Conservation (phyloP, 2,888 invertebrate genomes). For the Patella caerulea region DNA sequence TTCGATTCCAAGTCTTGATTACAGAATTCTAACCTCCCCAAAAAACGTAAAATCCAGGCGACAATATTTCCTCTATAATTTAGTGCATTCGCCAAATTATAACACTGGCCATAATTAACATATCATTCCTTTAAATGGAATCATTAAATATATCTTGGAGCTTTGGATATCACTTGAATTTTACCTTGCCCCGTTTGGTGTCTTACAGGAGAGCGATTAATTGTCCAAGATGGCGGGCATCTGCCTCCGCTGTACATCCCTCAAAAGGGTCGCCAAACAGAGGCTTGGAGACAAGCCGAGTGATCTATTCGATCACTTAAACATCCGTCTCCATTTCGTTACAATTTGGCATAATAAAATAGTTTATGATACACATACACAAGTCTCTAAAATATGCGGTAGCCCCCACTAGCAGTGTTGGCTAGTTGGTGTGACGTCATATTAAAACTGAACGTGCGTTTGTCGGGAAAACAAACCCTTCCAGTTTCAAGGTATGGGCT, state of each 20-base stretch:
- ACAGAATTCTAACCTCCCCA: too few species aligned
- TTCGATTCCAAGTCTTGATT: too few species aligned
- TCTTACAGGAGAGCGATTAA: slow-evolving; percentile 32
- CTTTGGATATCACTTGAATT: not conserved
- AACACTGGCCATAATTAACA: too few species aligned
- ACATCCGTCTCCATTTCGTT: not conserved
- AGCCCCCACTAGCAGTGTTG: not conserved
- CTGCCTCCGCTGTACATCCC: slow-evolving; percentile 56
- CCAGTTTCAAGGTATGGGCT: too few species aligned
- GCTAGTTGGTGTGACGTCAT: slow-evolving; percentile 7
- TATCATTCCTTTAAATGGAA: too few species aligned
- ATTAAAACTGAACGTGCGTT: not conserved
- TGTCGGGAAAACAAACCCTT: not conserved
- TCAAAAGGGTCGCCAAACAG: slow-evolving; percentile 26
- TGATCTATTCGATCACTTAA: not conserved
- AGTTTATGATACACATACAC: not conserved
- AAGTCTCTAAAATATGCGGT: not conserved
- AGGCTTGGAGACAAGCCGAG: not conserved
- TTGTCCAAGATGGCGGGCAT: slow-evolving; percentile 59
- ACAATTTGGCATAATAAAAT: not conserved
- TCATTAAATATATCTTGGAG: too few species aligned
- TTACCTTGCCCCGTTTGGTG: slow-evolving; percentile 9
- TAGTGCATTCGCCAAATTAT: too few species aligned
- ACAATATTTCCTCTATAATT: too few species aligned
- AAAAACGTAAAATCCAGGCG: too few species aligned